Conservation (phyloP, 2,888 invertebrate genomes). For the Leistus spinibarbis region DNA sequence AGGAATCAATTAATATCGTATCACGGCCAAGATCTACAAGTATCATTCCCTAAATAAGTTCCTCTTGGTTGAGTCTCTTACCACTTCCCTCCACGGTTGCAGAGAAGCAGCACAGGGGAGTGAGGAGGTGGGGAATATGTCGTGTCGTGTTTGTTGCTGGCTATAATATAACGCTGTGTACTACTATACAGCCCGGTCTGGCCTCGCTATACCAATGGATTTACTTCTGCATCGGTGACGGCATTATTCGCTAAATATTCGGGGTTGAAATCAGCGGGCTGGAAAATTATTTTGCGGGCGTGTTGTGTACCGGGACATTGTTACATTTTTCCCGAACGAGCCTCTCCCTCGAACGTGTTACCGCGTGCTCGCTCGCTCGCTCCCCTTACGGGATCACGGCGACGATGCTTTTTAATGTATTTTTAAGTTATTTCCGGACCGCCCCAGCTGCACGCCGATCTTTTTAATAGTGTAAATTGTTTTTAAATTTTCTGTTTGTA, state of each 20-base stretch:
- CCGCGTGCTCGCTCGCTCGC: no score
- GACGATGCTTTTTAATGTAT: slow-evolving; percentile 1
- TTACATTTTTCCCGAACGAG: slow-evolving; percentile 45
- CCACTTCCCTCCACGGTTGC: not conserved
- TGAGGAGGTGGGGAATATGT: not conserved
- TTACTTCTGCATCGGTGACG: slow-evolving; percentile 54
- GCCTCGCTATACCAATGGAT: slow-evolving; percentile 38
- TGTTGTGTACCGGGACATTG: slow-evolving; percentile 52
- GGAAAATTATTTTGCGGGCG: slow-evolving; percentile 58
- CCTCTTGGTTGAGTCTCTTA: not conserved
- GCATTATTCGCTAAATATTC: slow-evolving; percentile 55
- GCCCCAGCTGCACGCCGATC: not conserved
- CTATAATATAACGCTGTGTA: not conserved
- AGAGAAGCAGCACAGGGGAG: not conserved
- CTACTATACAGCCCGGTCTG: not conserved
- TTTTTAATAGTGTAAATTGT: not conserved
- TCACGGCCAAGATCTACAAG: not conserved
- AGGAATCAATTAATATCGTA: not conserved
- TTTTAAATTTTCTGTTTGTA: not conserved
- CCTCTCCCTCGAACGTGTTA: not conserved
- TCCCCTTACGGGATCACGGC: not conserved
- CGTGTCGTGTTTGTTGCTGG: not conserved
- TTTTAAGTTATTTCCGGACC: not conserved
- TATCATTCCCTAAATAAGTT: not conserved
- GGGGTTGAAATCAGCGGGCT: slow-evolving; percentile 50